A percentile compares a stretch with the other conserved stretches of the same genome.
Evolutionary conservation across 2,113 vertebrate species (phyloP).

Genomic region (Rana temporaria): DNA sequence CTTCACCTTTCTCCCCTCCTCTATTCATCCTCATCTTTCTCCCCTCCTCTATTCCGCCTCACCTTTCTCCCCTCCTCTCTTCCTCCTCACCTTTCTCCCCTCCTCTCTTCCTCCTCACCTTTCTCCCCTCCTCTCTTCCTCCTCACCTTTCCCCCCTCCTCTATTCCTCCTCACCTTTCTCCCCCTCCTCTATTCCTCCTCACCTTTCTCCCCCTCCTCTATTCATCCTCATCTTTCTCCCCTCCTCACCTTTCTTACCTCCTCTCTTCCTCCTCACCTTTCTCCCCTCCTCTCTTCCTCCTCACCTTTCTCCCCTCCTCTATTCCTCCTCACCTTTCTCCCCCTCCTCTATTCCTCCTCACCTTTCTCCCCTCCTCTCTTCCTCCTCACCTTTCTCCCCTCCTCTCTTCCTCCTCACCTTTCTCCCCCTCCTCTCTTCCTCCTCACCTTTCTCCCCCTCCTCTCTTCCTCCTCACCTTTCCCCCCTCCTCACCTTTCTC

Average conservation of each 20-base stretch:
- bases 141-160: background rate
- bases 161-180: background rate
- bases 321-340: background rate
- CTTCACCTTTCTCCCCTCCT: background rate
- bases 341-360: background rate
- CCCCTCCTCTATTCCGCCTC: too few species aligned
- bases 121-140: background rate
- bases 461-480: background rate
- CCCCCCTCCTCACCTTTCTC: background rate
- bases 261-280: too few species aligned
- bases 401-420: background rate
- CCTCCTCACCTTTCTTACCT: background rate
- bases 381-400: background rate
- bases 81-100: background rate
- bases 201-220: background rate
- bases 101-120: background rate
- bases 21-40: too few species aligned
- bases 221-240: background rate
- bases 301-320: too few species aligned
- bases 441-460: background rate
- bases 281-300: too few species aligned
- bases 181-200: too few species aligned
- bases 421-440: background rate
- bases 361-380: background rate
- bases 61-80: too few species aligned